Conservation (phyloP, 2,888 invertebrate genomes). For the Smittia sp. region DNA sequence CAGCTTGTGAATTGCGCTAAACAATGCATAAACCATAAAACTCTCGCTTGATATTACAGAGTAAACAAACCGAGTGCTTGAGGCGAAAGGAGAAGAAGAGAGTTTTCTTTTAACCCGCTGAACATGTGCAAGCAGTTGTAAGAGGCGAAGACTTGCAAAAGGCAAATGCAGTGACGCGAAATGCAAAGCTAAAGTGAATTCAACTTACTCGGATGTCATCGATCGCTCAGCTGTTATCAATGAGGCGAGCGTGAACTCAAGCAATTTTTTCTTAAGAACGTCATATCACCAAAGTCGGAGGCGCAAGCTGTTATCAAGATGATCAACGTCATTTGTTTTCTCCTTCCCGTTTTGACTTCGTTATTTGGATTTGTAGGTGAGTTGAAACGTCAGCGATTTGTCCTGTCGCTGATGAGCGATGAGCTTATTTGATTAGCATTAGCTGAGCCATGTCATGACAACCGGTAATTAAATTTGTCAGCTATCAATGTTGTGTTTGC, state of each 20-base stretch:
- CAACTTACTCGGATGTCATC: background rate
- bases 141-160: background rate
- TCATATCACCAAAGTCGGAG: background rate
- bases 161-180: background rate
- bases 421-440: background rate
- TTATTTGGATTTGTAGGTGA: conserved; percentile 37
- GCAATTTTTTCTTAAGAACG: conserved; percentile 8
- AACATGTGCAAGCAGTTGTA: background rate
- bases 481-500: background rate
- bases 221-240: background rate
- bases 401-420: background rate
- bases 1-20: background rate
- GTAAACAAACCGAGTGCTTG: background rate
- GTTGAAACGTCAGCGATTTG: background rate
- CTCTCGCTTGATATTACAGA: background rate
- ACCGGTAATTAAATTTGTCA: background rate
- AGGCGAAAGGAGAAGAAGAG: background rate
- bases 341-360: conserved; percentile 14
- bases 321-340: background rate
- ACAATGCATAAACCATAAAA: background rate
- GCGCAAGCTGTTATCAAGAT: background rate
- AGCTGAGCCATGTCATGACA: background rate
- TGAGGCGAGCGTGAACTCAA: background rate
- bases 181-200: background rate
- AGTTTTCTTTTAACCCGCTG: no score